Conservation (phyloP, 2,797 vertebrate genomes). For the Malurus leucopterus region DNA sequence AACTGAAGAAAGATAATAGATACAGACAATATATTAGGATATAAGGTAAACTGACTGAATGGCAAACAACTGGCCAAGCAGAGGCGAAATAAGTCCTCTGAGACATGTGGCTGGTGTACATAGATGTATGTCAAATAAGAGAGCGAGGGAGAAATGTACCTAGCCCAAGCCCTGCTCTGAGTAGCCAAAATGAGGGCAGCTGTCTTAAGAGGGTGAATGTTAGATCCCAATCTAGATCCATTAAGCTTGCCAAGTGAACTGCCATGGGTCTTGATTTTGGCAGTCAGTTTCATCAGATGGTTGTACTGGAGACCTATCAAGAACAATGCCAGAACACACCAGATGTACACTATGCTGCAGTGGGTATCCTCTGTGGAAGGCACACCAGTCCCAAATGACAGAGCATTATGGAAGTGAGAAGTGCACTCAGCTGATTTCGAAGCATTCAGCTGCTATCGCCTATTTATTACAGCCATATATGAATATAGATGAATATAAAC, state of each 20-base stretch:
- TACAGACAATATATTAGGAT: background rate
- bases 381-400: background rate
- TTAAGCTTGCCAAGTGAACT: constrained; percentile 68
- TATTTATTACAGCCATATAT: background rate
- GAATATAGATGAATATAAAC: background rate
- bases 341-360: constrained; percentile 29
- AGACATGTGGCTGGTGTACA: background rate
- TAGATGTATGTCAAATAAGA: background rate
- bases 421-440: background rate
- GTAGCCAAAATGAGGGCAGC: background rate
- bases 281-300: constrained; percentile 60
- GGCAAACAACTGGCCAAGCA: background rate
- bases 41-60: background rate
- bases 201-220: constrained; percentile 3
- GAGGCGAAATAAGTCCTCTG: background rate
- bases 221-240: constrained; percentile 4
- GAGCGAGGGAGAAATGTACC: background rate
- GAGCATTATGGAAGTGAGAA: constrained; percentile 9
- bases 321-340: constrained; percentile 54
- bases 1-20: background rate
- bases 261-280: constrained; percentile 66
- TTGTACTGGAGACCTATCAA: constrained; percentile 31
- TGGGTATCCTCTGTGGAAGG: background rate
- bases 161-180: background rate
- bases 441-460: background rate